phyloP scores from a whole-genome alignment of 92 coral and sea anemone genomes.

The Muricea muricata region DNA sequence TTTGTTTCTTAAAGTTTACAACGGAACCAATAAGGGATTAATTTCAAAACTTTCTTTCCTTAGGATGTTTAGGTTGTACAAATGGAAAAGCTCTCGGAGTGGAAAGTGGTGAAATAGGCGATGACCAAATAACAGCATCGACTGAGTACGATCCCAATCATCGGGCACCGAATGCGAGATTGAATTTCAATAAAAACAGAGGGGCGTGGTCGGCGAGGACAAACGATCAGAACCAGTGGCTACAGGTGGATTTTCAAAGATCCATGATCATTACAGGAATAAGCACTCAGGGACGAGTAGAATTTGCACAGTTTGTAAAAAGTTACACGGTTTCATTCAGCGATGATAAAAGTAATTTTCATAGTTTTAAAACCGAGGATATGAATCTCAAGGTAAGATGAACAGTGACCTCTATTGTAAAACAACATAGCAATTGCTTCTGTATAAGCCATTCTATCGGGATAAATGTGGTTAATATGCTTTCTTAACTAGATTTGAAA shows the following conservation, averaged over 20 bases:
- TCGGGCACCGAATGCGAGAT: background rate
- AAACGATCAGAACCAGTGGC: conserved; percentile 13
- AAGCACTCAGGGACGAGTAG: conserved; percentile 6
- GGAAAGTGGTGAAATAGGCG: background rate
- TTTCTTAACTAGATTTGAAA: too few species aligned
- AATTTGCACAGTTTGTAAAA: background rate
- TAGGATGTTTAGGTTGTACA: background rate
- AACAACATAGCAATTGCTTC: too few species aligned
- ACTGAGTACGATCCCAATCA: too few species aligned
- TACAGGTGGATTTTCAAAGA: background rate
- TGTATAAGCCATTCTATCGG: too few species aligned
- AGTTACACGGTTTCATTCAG: background rate
- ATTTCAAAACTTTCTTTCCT: too few species aligned
- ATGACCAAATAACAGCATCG: background rate
- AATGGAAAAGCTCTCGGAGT: background rate
- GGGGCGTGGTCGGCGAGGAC: conserved; percentile 5
- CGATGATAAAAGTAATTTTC: background rate
- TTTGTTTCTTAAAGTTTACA: too few species aligned
- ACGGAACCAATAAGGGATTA: too few species aligned
- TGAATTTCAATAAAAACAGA: background rate
- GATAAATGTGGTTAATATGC: too few species aligned
- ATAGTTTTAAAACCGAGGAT: background rate
- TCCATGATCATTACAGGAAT: background rate
- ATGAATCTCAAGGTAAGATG: background rate
- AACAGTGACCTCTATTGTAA: too few species aligned